Evolutionary conservation across 2,113 vertebrate species (phyloP).

Genomic region (Diphyllodes magnificus): DNA sequence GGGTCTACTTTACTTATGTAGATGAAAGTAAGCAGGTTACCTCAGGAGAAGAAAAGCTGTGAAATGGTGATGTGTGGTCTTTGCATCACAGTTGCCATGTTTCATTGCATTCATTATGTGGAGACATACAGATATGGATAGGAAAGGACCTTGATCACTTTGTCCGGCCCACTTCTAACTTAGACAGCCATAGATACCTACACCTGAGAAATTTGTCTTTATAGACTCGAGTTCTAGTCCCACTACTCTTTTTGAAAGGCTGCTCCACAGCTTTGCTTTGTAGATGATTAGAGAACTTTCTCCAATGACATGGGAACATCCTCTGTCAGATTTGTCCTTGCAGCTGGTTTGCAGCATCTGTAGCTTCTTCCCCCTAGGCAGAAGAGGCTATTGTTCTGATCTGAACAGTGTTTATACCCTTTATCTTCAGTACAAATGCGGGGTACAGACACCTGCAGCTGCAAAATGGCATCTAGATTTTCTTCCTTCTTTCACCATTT

Average conservation of each 20-base stretch:
- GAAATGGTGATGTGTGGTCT: not conserved
- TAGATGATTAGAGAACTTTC: not conserved
- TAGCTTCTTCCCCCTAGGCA: not conserved
- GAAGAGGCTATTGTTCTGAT: not conserved
- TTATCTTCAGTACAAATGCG: not conserved
- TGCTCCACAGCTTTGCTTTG: not conserved
- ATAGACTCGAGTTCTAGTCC: not conserved
- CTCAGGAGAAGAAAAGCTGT: not conserved
- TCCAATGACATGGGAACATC: accelerated
- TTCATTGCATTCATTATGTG: not conserved
- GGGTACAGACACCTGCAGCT: not conserved
- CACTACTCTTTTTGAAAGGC: not conserved
- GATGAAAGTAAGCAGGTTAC: not conserved
- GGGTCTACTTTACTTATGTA: not conserved
- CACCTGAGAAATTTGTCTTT: not conserved
- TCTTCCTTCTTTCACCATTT: not conserved
- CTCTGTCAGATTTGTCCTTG: not conserved
- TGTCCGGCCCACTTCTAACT: not conserved
- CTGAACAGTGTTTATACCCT: not conserved
- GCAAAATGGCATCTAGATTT: not conserved
- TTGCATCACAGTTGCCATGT: not conserved
- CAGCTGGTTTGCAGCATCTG: not conserved
- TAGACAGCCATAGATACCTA: not conserved
- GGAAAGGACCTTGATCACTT: not conserved
- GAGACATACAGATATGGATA: not conserved